phyloP scores from a whole-genome alignment of 2,113 vertebrate species.

The Lycaon pictus region DNA sequence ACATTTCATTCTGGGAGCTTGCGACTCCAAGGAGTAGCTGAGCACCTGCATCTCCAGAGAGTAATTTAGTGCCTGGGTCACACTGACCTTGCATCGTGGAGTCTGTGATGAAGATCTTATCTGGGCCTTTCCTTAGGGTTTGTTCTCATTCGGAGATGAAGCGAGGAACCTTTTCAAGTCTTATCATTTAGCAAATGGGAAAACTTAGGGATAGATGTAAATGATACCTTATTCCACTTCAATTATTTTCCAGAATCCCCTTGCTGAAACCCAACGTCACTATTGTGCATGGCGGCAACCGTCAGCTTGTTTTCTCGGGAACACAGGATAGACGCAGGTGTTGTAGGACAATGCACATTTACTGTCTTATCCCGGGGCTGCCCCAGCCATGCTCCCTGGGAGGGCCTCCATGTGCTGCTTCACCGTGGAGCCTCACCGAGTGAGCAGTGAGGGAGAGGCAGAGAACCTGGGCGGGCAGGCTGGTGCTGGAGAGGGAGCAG shows the following conservation, averaged over 20 bases:
- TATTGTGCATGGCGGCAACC: not conserved
- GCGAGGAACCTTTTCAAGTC: conserved; percentile 8
- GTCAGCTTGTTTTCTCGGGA: not conserved
- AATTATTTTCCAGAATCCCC: not conserved
- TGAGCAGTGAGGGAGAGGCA: not conserved
- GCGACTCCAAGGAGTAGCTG: not conserved
- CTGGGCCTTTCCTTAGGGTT: conserved; percentile 50
- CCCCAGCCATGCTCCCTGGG: not conserved
- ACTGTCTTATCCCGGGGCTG: not conserved
- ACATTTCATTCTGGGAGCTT: conserved; percentile 58
- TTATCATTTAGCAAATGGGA: conserved; percentile 30
- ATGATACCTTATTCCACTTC: conserved; percentile 21
- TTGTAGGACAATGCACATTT: not conserved
- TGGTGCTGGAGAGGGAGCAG: not conserved
- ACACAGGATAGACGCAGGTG: not conserved
- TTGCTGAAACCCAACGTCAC: not conserved
- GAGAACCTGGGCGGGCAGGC: too few species aligned
- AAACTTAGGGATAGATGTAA: not conserved
- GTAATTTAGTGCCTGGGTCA: conserved; percentile 48
- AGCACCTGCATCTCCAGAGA: conserved; percentile 45
- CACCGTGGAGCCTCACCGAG: not conserved
- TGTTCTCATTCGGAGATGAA: conserved; percentile 66
- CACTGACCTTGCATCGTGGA: not conserved
- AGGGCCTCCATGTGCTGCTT: not conserved
- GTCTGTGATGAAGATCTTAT: conserved; percentile 24